These are phyloP conservation scores for Sceloporus tristichus DNA, from an alignment of 2,113 vertebrate species.

Conservation along the genomic window DNA sequence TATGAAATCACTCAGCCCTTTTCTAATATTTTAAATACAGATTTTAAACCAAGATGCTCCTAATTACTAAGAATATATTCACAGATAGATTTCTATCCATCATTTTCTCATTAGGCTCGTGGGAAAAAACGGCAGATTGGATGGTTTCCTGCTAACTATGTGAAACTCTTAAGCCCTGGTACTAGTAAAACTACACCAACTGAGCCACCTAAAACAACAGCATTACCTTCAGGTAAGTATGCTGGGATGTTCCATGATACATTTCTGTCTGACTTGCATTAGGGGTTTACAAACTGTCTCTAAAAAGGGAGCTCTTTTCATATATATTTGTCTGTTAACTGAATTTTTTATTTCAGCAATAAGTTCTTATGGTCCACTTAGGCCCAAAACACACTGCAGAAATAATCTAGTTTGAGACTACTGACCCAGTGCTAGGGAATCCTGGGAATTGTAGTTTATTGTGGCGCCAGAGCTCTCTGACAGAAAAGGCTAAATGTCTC, in stretches of 20 bases:
- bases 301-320: neutral
- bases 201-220: constrained; percentile 87
- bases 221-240: constrained; percentile 82
- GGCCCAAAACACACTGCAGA: too few species aligned
- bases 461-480: too few species aligned
- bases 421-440: too few species aligned
- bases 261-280: neutral
- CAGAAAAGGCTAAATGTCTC: too few species aligned
- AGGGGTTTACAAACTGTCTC: neutral
- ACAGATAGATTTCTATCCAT: neutral
- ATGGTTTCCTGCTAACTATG: constrained; percentile 99
- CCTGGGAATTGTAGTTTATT: too few species aligned
- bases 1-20: neutral
- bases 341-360: too few species aligned
- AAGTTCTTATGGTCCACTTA: too few species aligned
- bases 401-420: too few species aligned
- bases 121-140: constrained; percentile 98
- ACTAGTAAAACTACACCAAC: constrained; percentile 97
- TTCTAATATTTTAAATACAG: constrained; percentile 3
- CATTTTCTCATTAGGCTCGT: constrained; percentile 84
- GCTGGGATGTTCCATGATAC: neutral
- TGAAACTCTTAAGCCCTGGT: constrained; percentile 96
- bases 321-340: neutral
- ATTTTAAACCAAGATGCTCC: neutral
- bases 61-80: neutral